Base-by-base conservation (phyloP, 2,888 invertebrate genomes). In the Diplolepis rosae region DNA sequence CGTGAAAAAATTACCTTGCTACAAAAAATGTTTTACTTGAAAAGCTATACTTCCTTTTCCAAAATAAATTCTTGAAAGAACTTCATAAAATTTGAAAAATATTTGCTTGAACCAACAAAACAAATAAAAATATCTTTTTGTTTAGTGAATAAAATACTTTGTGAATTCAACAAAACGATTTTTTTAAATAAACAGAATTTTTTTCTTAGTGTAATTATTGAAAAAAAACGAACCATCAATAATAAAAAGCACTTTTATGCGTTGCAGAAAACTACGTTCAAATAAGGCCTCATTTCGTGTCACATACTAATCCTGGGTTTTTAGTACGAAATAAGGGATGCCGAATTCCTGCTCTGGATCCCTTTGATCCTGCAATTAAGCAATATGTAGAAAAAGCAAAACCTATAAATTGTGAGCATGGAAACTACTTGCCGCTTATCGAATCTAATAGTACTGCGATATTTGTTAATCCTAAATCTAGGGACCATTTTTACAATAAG, bases 241-340 rank as follows among this genome's bases (percentile, higher is more conserved):
- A 35, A 35, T 35, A 7, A 39, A 50, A 50, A 65, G 32, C 45
- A 7, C 65, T 51, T 65, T 24, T 22, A 5, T 61, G 42, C 48
- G 50, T 74, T 48, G 11, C 70, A 79, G 82, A 77, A 11, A 80
- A 79, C 68, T 74, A 78, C 45, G 45, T 72, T 5, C 73, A 79
- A 65, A 35, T 24, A 45, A 42, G 66, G 35, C 27, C 65, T 56
- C 67, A 54, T 22, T 24, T 50, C 22, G 18, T 4, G 15, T 7
- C 80, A 4, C 71, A 67, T 4, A 45, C 74, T n/a, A 81, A 73
- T 18, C 73, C 82, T 15, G 86, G 84, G 2, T 92, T 90, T 79
- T 89, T 92, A 2, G 91, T 94, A 66, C 90, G 91, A 82, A 93
- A 92, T 7, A 89, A 90, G 71, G 94, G 94, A 24, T 94, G 94